phyloP scores from a whole-genome alignment of 2,797 vertebrate species.

The Sternotherus odoratus region DNA sequence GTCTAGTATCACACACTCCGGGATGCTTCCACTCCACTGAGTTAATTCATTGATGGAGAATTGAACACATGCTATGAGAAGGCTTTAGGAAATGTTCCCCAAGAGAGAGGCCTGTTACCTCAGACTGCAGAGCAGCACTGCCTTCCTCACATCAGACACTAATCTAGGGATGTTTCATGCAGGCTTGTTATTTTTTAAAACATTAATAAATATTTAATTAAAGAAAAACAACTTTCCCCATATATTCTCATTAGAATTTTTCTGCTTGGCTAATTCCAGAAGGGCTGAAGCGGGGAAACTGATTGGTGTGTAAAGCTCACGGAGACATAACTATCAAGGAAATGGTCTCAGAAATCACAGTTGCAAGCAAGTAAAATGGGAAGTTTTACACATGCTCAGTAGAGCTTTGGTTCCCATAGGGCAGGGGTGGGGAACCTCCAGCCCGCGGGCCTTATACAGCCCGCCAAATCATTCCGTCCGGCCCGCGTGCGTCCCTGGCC shows the following conservation, averaged over 20 bases:
- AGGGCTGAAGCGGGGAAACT: background rate
- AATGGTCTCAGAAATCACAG: background rate
- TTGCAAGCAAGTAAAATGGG: background rate
- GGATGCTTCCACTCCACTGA: background rate
- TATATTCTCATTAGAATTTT: background rate
- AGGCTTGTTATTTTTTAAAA: background rate
- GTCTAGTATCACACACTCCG: background rate
- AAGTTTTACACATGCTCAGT: background rate
- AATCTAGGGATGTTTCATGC: background rate
- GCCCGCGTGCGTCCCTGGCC: too few species aligned
- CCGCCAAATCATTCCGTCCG: too few species aligned
- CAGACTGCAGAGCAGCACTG: background rate
- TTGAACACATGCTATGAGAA: background rate
- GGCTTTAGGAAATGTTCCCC: background rate
- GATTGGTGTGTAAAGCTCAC: background rate
- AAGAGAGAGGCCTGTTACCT: background rate
- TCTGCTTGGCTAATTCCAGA: constrained; percentile 13
- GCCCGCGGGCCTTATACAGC: too few species aligned
- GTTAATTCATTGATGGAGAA: background rate
- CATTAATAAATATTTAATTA: background rate
- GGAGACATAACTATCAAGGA: background rate
- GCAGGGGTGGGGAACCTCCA: too few species aligned
- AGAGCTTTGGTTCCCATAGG: background rate
- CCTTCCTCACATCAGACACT: background rate
- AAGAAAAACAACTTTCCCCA: background rate